These are phyloP conservation scores for Battus philenor DNA, from an alignment of 1,140 invertebrate species.

Conservation along the genomic window DNA sequence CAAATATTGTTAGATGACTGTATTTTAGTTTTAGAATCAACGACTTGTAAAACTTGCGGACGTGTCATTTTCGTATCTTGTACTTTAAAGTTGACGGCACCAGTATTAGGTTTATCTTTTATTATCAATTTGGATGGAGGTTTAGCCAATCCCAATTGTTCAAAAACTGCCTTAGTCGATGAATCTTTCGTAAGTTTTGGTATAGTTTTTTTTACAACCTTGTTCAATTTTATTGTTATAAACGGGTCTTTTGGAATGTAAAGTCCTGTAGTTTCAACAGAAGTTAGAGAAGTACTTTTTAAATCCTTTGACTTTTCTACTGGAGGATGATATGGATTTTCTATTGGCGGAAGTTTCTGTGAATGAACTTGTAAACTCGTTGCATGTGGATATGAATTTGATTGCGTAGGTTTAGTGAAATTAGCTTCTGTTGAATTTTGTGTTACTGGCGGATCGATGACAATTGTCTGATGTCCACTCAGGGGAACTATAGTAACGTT, in stretches of 20 bases:
- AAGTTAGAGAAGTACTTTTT: slow-evolving; percentile 25
- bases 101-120: slow-evolving; percentile 45
- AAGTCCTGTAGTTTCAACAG: slow-evolving; percentile 43
- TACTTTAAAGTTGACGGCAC: slow-evolving; percentile 28
- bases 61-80: slow-evolving; percentile 72
- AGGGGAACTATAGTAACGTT: slow-evolving; percentile 68
- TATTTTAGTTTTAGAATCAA: slow-evolving; percentile 64
- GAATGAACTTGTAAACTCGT: neutral
- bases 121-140: slow-evolving; percentile 65
- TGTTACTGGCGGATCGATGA: slow-evolving; percentile 63
- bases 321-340: no score
- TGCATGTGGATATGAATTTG: no score
- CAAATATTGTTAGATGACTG: slow-evolving; percentile 22
- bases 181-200: slow-evolving; percentile 60
- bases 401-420: neutral
- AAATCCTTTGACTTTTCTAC: slow-evolving; percentile 18
- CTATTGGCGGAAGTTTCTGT: no score
- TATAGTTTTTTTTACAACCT: slow-evolving; percentile 61
- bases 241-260: slow-evolving; percentile 59
- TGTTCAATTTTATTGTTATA: slow-evolving; percentile 68
- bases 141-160: slow-evolving; percentile 52
- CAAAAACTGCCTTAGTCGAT: slow-evolving; percentile 46
- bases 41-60: slow-evolving; percentile 77
- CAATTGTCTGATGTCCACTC: slow-evolving; percentile 74
- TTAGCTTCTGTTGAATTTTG: slow-evolving; percentile 23